Evolutionary conservation across 2,113 vertebrate genomes (phyloP).

Genomic region (Narcine bancroftii): DNA sequence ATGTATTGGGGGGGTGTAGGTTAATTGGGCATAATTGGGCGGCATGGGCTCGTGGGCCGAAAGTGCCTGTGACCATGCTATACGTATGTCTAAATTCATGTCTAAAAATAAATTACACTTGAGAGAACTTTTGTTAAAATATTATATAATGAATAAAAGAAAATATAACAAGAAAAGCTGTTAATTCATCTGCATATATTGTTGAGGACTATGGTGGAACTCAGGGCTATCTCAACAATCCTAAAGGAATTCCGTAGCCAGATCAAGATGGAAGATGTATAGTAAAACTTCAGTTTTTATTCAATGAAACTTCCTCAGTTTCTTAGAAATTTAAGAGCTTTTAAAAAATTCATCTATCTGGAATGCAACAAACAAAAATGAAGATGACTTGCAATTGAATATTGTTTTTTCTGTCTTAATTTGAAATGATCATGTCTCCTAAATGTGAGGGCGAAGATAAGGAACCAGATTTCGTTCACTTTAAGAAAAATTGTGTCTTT

Average conservation of each 20-base stretch:
- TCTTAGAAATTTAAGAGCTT: not conserved
- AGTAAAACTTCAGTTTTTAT: not conserved
- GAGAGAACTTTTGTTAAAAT: not conserved
- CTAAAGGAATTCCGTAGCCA: not conserved
- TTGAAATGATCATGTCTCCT: not conserved
- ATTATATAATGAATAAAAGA: not conserved
- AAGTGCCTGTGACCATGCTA: no score
- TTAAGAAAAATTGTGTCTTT: not conserved
- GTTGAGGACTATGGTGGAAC: not conserved
- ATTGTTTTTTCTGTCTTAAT: not conserved
- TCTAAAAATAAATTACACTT: not conserved
- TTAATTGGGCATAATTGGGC: no score
- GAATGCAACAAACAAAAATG: not conserved
- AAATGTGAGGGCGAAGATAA: no score
- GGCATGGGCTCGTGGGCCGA: no score
- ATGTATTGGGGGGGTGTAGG: no score
- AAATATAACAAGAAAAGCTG: not conserved
- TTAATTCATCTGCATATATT: not conserved
- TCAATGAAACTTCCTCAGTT: not conserved
- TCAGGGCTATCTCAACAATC: not conserved
- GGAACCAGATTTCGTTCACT: no score
- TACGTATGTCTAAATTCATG: no score
- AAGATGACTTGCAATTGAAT: not conserved
- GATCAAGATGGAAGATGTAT: not conserved
- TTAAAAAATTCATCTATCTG: not conserved